Base-by-base conservation (phyloP, 2,888 invertebrate genomes). In the Megastigmus dorsalis region DNA sequence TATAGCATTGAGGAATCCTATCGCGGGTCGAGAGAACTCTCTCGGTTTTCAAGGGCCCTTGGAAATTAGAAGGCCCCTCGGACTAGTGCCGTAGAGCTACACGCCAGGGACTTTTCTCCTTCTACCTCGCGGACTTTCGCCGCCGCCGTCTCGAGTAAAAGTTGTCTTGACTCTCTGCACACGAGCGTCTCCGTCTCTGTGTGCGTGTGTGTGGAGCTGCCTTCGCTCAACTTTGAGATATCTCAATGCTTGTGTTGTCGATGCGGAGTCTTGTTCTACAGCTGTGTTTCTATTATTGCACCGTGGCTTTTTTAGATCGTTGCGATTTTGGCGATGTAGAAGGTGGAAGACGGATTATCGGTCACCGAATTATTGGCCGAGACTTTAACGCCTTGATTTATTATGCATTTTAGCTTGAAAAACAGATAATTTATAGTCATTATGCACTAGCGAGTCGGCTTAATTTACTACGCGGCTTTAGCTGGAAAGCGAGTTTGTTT, bases 11-110 rank as follows among this genome's bases (percentile, higher is more conserved):
- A 18, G 15, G n/a, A 13, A 52, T 54, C 26, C 20, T 13, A 6
- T n/a, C 23, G 23, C 23, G 23, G 4, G 7, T 28, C 4, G n/a
- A 7, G 15, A 20, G n/a, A 45, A 65, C 36, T 50, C 33, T 50
- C 33, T 26, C 28, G 38, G 6, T 57, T 70, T 62, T 73, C 67
- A 62, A 67, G 73, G 59, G 69, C 43, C 45, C n/a, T 43, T 65
- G 15, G 36, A 69, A n/a, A 65, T 50, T 74, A 65, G 69, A 59
- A 70, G 74, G 59, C 18, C 26, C 45, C 28, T 5, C 20, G 7
- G 20, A 20, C 48, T 1, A 54, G 13, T 23, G 57, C 3, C n/a
- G n/a, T n/a, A n/a, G 38, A 28, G 36, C 28, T 1, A 4, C 15
- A 23, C 36, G 23, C 26, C 50, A 26, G 33, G 54, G 57, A 50